A percentile compares a stretch with the other conserved stretches of the same genome.
Evolutionary conservation across 2,797 vertebrate genomes (phyloP).

Genomic region (Eptatretus atami): DNA sequence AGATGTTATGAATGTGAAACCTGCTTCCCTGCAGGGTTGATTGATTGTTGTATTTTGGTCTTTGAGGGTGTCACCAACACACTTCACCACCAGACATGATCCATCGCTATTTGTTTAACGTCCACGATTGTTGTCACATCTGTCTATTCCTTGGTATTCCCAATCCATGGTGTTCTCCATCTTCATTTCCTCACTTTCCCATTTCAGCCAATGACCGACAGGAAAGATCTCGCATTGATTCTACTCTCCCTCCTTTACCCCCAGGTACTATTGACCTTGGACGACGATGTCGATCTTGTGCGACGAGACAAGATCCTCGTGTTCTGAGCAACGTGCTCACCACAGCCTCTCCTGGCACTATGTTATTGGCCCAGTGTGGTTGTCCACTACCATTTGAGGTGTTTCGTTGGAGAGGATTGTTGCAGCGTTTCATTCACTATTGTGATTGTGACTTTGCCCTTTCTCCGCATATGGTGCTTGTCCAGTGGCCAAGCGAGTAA

Average conservation of each 20-base stretch:
- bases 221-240: background rate
- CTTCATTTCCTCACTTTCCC: too few species aligned
- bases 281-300: conserved; percentile 59
- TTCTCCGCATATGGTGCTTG: too few species aligned
- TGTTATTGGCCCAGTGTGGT: conserved; percentile 11
- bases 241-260: background rate
- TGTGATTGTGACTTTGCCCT: too few species aligned
- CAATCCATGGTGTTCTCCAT: background rate
- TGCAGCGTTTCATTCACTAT: too few species aligned
- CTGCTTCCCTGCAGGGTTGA: too few species aligned
- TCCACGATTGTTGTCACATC: background rate
- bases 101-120: too few species aligned
- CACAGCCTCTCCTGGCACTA: background rate
- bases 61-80: too few species aligned
- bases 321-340: conserved; percentile 26
- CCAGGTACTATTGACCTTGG: conserved; percentile 57
- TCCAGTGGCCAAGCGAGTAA: too few species aligned
- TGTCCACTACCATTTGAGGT: conserved; percentile 42
- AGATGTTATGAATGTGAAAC: too few species aligned
- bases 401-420: conserved; percentile 8
- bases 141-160: background rate
- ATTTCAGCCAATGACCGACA: background rate
- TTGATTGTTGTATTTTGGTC: too few species aligned
- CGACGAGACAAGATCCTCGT: conserved; percentile 85
- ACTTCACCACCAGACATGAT: too few species aligned